phyloP scores from a whole-genome alignment of 2,797 vertebrate genomes.

The Anableps anableps region DNA sequence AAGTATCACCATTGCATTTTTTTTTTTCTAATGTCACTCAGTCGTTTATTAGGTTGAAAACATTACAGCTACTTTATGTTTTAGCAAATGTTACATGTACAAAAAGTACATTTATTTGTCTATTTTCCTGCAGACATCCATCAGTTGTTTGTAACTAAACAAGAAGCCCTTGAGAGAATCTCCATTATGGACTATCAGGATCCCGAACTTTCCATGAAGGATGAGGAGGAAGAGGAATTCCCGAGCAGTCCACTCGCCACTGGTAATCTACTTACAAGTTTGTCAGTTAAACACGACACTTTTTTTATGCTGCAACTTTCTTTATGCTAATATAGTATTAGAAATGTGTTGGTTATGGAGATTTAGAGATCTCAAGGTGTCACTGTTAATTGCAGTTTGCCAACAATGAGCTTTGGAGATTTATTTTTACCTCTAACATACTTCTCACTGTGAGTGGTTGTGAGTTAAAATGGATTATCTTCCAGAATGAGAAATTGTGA shows the following conservation, averaged over 20 bases:
- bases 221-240: slow-evolving; percentile 3
- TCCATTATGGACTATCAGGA: neutral
- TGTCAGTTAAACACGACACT: neutral
- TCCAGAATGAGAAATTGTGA: too few species aligned
- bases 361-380: too few species aligned
- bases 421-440: too few species aligned
- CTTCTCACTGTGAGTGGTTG: too few species aligned
- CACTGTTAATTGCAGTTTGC: too few species aligned
- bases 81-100: too few species aligned
- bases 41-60: neutral
- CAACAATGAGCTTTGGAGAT: too few species aligned
- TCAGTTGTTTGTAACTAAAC: too few species aligned
- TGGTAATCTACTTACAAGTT: neutral
- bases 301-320: neutral
- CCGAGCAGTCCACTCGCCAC: neutral
- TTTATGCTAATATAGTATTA: neutral
- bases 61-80: neutral
- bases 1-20: neutral
- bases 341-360: neutral
- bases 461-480: too few species aligned
- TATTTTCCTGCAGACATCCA: neutral
- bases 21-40: neutral
- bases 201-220: neutral
- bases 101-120: neutral
- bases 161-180: neutral